A percentile compares a stretch with the other conserved stretches of the same genome.
Conservation (phyloP, 2,888 invertebrate genomes). For the Monopis laevigella region DNA sequence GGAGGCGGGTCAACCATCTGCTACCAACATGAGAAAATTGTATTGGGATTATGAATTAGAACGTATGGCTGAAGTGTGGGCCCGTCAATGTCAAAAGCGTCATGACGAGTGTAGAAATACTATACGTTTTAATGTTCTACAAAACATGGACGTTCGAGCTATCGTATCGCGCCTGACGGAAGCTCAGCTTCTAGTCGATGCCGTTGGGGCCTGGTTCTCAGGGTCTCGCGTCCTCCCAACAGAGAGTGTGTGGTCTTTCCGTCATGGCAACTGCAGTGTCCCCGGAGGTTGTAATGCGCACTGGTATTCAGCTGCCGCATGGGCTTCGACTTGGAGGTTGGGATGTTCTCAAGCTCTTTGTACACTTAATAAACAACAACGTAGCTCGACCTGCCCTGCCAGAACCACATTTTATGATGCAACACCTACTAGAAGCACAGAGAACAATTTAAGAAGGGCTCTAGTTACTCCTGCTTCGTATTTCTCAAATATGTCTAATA, state of each 20-base stretch:
- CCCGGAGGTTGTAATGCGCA: conserved; percentile 52
- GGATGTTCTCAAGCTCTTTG: conserved; percentile 55
- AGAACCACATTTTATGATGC: neutral
- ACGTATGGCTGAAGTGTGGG: conserved; percentile 54
- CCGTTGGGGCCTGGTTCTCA: conserved; percentile 55
- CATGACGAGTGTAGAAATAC: conserved; percentile 59
- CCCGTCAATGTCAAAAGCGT: conserved; percentile 56
- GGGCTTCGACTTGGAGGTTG: conserved; percentile 56
- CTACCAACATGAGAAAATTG: conserved; percentile 60
- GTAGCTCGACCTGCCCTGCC: neutral
- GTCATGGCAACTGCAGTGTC: conserved; percentile 44
- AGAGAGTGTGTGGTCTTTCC: conserved; percentile 48
- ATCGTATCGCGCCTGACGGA: conserved; percentile 45
- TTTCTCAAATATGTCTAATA: neutral
- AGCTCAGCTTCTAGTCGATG: conserved; percentile 51
- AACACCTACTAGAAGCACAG: neutral
- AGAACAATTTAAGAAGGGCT: neutral
- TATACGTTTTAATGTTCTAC: conserved; percentile 48
- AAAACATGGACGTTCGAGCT: conserved; percentile 56
- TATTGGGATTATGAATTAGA: conserved; percentile 62
- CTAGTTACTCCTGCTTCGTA: neutral
- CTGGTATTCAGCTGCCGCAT: conserved; percentile 53
- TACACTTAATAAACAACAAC: conserved; percentile 37
- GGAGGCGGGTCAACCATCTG: conserved; percentile 55
- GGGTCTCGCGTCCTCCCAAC: conserved; percentile 44